Conservation (phyloP, 1,140 invertebrate species). For the Rhagoletis pomonella region DNA sequence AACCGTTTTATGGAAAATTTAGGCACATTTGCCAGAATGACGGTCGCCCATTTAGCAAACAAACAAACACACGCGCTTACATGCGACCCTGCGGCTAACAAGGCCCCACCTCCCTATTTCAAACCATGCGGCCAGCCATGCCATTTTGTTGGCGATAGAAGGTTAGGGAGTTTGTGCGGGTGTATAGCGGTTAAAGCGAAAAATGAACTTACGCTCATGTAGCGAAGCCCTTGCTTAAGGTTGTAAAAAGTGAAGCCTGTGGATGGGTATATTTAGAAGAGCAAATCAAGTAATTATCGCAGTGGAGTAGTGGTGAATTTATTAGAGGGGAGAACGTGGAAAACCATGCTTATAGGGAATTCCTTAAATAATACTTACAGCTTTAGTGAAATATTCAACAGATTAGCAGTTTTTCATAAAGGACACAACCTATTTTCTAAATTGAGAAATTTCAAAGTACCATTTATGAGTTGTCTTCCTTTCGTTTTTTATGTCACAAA, state of each 20-base stretch:
- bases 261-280: background rate
- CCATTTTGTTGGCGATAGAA: background rate
- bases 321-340: background rate
- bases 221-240: background rate
- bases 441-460: too few relatives aligned
- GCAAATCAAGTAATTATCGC: background rate
- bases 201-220: slow-evolving; percentile 32
- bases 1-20: background rate
- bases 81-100: slow-evolving; percentile 32
- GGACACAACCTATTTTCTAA: too few relatives aligned
- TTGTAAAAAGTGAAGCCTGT: background rate
- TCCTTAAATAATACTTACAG: too few relatives aligned
- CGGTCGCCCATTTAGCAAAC: slow-evolving; percentile 23
- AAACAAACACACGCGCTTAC: slow-evolving; percentile 14
- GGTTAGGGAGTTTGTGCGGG: background rate
- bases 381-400: too few relatives aligned
- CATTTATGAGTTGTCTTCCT: too few relatives aligned
- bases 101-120: background rate
- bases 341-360: too few relatives aligned
- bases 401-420: too few relatives aligned
- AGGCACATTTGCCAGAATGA: background rate
- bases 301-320: background rate
- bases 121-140: background rate
- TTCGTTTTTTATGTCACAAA: too few relatives aligned
- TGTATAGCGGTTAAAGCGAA: background rate